These are phyloP conservation scores for Excalfactoria chinensis DNA, from an alignment of 2,113 vertebrate species.

Conservation along the genomic window DNA sequence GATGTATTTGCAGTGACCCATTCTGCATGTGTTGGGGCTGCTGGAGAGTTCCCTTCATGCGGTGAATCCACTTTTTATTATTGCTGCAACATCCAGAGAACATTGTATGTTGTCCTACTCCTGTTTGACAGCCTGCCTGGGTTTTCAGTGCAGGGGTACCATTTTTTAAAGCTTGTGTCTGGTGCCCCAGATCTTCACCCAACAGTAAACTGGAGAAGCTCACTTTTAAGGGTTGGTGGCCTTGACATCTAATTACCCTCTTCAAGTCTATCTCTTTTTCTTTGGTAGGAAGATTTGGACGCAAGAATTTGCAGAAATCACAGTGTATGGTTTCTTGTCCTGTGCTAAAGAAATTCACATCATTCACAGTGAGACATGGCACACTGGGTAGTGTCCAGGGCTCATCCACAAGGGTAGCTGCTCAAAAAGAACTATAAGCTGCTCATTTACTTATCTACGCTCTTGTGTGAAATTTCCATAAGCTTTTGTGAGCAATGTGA, in stretches of 20 bases:
- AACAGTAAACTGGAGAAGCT: background rate
- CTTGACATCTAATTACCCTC: background rate
- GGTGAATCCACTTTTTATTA: background rate
- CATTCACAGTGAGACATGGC: background rate
- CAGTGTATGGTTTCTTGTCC: background rate
- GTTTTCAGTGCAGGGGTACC: background rate
- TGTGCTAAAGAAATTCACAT: rapidly evolving
- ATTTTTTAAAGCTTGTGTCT: background rate
- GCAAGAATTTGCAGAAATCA: background rate
- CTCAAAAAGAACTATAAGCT: background rate
- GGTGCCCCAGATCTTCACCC: background rate
- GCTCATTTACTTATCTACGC: background rate
- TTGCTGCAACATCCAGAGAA: background rate
- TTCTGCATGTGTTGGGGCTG: background rate
- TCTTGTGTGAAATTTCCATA: background rate
- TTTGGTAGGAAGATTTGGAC: background rate
- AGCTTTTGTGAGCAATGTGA: background rate
- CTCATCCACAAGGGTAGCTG: background rate
- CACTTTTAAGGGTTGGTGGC: background rate
- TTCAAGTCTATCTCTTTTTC: background rate
- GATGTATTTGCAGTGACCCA: rapidly evolving
- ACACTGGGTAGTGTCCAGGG: background rate
- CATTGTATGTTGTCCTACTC: rapidly evolving
- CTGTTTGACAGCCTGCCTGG: background rate
- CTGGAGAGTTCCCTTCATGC: background rate